A percentile compares a stretch with the other conserved stretches of the same genome.
These are phyloP conservation scores for Yoshiicerus persimilis DNA, from an alignment of 1,140 invertebrate genomes.

Conservation along the genomic window DNA sequence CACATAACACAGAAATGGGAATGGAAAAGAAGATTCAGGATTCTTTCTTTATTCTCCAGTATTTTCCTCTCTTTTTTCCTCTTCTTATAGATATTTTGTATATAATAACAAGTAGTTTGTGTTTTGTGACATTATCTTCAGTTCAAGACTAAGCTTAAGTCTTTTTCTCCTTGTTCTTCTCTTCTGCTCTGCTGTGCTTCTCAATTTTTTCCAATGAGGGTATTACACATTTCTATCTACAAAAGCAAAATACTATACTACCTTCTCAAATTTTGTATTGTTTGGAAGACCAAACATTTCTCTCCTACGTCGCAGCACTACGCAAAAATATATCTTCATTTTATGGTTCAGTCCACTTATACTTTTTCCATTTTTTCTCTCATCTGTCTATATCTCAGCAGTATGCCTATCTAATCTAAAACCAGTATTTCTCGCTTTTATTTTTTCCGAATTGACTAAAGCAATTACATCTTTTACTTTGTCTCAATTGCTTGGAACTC, in stretches of 20 bases:
- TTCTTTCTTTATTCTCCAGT: neutral
- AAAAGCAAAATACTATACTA: neutral
- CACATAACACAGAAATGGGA: neutral
- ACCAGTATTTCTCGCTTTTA: neutral
- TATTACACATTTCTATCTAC: neutral
- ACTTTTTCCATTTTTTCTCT: neutral
- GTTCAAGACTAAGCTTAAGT: neutral
- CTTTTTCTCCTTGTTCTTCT: neutral
- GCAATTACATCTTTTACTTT: neutral
- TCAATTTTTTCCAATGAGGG: neutral
- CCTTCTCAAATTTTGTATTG: too few species aligned
- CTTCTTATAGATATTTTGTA: neutral
- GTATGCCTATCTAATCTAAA: too few species aligned
- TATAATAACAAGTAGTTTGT: neutral
- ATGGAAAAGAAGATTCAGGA: neutral
- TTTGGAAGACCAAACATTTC: neutral
- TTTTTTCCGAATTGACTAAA: neutral
- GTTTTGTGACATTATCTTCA: conserved; percentile 13
- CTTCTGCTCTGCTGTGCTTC: neutral
- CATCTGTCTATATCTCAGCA: neutral
- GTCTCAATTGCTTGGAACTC: neutral
- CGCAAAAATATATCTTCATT: neutral
- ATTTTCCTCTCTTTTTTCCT: neutral
- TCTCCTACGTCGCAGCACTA: neutral
- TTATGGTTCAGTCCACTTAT: conserved; percentile 9